These are phyloP conservation scores for Andrena marginata DNA, from an alignment of 2,888 invertebrate genomes.

Conservation along the genomic window DNA sequence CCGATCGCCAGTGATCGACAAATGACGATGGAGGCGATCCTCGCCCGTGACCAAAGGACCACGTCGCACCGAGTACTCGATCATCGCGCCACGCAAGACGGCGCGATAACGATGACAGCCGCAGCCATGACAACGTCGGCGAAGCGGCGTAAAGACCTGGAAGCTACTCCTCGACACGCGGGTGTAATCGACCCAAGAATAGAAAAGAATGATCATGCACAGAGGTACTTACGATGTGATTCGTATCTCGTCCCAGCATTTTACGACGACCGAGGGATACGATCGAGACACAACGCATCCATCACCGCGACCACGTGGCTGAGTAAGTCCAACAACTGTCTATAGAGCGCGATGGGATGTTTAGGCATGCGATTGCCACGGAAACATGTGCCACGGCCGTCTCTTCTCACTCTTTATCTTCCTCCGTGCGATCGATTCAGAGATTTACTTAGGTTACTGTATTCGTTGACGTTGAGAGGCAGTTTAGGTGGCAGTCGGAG, in stretches of 20 bases:
- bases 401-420: neutral
- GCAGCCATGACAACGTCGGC: slow-evolving; percentile 14
- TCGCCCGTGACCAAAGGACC: slow-evolving; percentile 82
- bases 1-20: slow-evolving; percentile 73
- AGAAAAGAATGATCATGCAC: slow-evolving; percentile 40
- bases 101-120: slow-evolving; percentile 16
- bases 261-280: slow-evolving; percentile 67
- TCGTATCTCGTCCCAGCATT: slow-evolving; percentile 60
- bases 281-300: slow-evolving; percentile 53
- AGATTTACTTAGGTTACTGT: neutral
- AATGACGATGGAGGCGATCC: slow-evolving; percentile 77
- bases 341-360: slow-evolving; percentile 21
- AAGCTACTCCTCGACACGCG: slow-evolving; percentile 20
- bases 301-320: slow-evolving; percentile 80
- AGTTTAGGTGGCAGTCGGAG: neutral
- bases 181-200: slow-evolving; percentile 38
- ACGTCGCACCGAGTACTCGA: slow-evolving; percentile 79
- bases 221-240: slow-evolving; percentile 55
- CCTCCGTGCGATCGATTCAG: neutral
- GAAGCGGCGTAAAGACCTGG: slow-evolving; percentile 25
- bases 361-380: neutral
- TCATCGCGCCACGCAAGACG: slow-evolving; percentile 35
- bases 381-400: neutral
- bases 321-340: slow-evolving; percentile 79
- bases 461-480: neutral